Percentiles rank a stretch among this genome's conserved stretches.
phyloP scores from a whole-genome alignment of 2,797 vertebrate species.

The Hipposideros larvatus region DNA sequence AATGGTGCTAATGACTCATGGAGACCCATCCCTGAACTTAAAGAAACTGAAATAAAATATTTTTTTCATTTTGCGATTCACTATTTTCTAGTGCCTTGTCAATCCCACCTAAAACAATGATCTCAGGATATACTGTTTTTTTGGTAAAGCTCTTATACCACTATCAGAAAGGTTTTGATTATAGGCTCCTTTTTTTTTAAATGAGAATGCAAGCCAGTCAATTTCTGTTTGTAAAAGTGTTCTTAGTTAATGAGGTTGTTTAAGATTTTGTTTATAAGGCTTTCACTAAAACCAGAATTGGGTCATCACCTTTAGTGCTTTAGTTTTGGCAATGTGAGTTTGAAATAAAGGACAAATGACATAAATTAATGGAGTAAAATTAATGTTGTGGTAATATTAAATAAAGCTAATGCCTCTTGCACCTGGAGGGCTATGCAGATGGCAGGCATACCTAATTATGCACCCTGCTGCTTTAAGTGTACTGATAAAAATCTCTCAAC shows the following conservation, averaged over 20 bases:
- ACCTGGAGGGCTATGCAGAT: slow-evolving; percentile 74
- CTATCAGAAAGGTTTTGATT: not conserved
- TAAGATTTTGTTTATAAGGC: slow-evolving; percentile 35
- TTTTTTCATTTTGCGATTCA: not conserved
- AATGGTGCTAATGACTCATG: not conserved
- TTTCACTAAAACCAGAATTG: not conserved
- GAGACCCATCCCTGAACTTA: not conserved
- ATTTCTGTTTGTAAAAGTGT: slow-evolving; percentile 7
- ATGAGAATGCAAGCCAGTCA: not conserved
- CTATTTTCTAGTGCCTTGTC: not conserved
- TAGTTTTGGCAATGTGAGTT: not conserved
- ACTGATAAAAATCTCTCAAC: slow-evolving; percentile 66
- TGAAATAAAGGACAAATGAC: slow-evolving; percentile 72
- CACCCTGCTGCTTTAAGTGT: slow-evolving; percentile 64
- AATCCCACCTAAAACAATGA: not conserved
- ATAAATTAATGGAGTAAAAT: slow-evolving; percentile 67
- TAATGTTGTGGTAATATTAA: slow-evolving; percentile 75
- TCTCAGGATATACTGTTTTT: not conserved
- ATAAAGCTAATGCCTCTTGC: slow-evolving; percentile 55
- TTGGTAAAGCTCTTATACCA: not conserved
- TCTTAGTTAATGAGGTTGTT: not conserved
- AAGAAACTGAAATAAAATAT: not conserved
- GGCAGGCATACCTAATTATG: slow-evolving; percentile 72
- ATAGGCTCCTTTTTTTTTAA: not conserved
- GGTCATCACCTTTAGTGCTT: not conserved